A percentile compares a stretch with the other conserved stretches of the same genome.
These are phyloP conservation scores for Xestoiulus laeticollis DNA, from an alignment of 2,888 invertebrate species.

Conservation along the genomic window DNA sequence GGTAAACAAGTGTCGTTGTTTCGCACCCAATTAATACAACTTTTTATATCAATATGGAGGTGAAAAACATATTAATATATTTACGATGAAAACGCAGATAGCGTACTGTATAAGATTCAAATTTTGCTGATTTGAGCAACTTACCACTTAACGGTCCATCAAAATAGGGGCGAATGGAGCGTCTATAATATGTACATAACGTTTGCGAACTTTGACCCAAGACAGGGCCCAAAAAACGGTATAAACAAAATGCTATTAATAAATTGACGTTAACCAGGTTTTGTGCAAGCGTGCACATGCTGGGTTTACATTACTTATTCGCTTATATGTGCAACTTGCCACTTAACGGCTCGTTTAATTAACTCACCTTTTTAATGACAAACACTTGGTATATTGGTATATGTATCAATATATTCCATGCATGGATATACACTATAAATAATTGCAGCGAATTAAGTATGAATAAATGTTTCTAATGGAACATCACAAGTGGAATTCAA, in stretches of 20 bases:
- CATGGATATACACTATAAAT: background rate
- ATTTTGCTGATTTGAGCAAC: background rate
- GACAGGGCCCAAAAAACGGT: background rate
- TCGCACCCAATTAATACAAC: no score
- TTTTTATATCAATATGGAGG: no score
- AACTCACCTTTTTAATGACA: no score
- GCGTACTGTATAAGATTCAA: background rate
- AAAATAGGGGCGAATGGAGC: background rate
- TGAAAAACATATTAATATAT: no score
- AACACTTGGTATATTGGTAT: background rate
- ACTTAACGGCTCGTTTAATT: background rate
- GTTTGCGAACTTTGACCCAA: no score
- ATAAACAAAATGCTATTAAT: background rate
- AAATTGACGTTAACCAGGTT: background rate
- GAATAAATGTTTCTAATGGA: no score
- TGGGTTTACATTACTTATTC: background rate
- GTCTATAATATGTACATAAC: background rate
- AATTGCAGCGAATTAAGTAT: background rate
- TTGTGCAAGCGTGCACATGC: background rate
- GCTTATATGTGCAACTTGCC: background rate
- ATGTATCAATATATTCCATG: no score
- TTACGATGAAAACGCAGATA: no score
- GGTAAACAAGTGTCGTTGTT: no score
- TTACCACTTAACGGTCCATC: no score
- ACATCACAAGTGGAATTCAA: no score